Conservation (phyloP, 2,113 vertebrate genomes). For the Hippoglossus stenolepis region DNA sequence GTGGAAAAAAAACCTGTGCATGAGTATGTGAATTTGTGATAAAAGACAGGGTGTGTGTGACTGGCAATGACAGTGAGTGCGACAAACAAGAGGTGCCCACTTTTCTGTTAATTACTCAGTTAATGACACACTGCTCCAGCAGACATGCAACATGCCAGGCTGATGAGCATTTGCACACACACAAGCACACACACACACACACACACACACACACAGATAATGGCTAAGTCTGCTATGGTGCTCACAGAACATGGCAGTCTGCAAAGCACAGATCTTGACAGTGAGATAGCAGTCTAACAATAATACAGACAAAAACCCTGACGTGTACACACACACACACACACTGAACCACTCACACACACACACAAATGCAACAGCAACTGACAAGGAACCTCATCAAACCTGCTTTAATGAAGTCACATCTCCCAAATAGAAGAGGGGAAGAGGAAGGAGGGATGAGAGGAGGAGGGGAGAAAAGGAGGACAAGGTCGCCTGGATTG, state of each 20-base stretch:
- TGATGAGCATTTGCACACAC: conserved; percentile 27
- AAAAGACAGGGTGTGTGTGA: conserved; percentile 27
- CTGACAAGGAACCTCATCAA: conserved; percentile 78
- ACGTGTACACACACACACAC: conserved; percentile 34
- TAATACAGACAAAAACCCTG: conserved; percentile 48
- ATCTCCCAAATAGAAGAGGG: conserved; percentile 70
- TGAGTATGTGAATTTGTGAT: not conserved
- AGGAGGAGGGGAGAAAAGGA: conserved; percentile 68
- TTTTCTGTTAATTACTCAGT: conserved; percentile 79
- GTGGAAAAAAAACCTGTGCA: not conserved
- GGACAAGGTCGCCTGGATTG: conserved; percentile 81
- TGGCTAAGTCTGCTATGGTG: conserved; percentile 49
- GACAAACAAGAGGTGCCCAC: conserved; percentile 55
- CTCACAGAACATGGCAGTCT: conserved; percentile 53
- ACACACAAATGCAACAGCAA: conserved; percentile 45
- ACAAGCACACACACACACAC: conserved; percentile 44
- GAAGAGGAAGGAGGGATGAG: conserved; percentile 58
- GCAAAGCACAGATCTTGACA: conserved; percentile 13
- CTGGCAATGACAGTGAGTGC: conserved; percentile 64
- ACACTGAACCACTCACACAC: conserved; percentile 39
- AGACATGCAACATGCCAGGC: conserved; percentile 67
- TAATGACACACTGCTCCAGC: conserved; percentile 77
- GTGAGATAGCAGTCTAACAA: conserved; percentile 72
- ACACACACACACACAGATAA: conserved; percentile 56
- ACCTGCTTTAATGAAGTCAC: conserved; percentile 79